These are phyloP conservation scores for Sylvilagus floridanus DNA, from an alignment of 2,797 vertebrate genomes.

Conservation along the genomic window DNA sequence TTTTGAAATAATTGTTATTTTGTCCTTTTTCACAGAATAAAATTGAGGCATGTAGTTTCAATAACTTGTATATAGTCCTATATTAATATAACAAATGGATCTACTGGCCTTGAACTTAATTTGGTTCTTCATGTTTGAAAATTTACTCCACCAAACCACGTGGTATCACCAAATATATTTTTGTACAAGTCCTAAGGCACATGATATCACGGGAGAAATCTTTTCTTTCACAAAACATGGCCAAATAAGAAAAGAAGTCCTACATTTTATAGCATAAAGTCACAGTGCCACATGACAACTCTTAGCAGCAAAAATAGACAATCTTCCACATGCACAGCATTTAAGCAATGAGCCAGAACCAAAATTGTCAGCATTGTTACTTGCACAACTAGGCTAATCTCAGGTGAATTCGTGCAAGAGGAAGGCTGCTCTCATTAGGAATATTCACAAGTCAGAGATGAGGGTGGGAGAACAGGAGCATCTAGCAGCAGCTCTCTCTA, in stretches of 20 bases:
- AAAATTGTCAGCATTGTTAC: background rate
- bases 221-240: constrained; percentile 23
- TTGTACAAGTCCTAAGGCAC: background rate
- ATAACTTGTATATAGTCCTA: background rate
- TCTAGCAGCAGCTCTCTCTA: background rate
- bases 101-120: background rate
- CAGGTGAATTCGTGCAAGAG: background rate
- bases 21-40: background rate
- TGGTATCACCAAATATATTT: constrained; percentile 50
- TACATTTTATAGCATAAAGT: constrained; percentile 20
- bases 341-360: background rate
- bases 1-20: background rate
- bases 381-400: background rate
- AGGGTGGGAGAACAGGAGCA: background rate
- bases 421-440: background rate
- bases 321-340: background rate
- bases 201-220: background rate
- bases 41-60: background rate
- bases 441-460: background rate
- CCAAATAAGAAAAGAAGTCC: constrained; percentile 9
- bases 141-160: constrained; percentile 26
- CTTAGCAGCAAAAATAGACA: constrained; percentile 57
- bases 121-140: constrained; percentile 51
- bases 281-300: background rate
- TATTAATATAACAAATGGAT: background rate